These are phyloP conservation scores for Drosophila koepferae DNA, from an alignment of 2,888 invertebrate species.

Conservation along the genomic window DNA sequence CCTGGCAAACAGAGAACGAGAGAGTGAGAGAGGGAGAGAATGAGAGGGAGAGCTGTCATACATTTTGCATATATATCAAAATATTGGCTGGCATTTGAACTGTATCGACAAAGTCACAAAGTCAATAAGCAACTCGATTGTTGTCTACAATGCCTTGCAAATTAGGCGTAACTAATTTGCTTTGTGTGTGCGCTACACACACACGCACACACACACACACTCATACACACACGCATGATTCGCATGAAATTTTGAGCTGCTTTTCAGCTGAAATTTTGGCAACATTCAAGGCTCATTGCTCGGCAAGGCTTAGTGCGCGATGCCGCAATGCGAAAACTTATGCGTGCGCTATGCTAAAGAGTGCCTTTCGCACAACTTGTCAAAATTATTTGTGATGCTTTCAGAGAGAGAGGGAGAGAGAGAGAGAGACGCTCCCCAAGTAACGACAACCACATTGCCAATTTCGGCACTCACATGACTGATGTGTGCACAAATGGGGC, in stretches of 20 bases:
- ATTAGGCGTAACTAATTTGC: conserved; percentile 77
- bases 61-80: conserved; percentile 28
- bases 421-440: not conserved
- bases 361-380: not conserved
- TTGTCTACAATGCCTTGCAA: conserved; percentile 67
- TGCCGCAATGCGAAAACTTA: conserved; percentile 14
- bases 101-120: conserved; percentile 53
- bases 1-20: not conserved
- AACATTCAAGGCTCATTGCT: conserved; percentile 65
- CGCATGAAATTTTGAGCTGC: conserved; percentile 30
- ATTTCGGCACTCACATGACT: conserved; percentile 9
- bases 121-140: conserved; percentile 62
- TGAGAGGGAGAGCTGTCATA: not conserved
- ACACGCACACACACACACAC: not conserved
- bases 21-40: not conserved
- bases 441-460: conserved; percentile 12
- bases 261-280: conserved; percentile 32
- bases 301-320: conserved; percentile 1
- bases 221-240: not conserved
- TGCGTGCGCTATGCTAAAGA: conserved; percentile 5
- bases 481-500: not conserved
- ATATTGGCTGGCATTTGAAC: conserved; percentile 45
- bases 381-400: conserved; percentile 4
- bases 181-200: conserved; percentile 40
- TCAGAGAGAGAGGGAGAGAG: not conserved